Base-by-base conservation (phyloP, 2,113 vertebrate genomes). In the Neolamprologus longior region DNA sequence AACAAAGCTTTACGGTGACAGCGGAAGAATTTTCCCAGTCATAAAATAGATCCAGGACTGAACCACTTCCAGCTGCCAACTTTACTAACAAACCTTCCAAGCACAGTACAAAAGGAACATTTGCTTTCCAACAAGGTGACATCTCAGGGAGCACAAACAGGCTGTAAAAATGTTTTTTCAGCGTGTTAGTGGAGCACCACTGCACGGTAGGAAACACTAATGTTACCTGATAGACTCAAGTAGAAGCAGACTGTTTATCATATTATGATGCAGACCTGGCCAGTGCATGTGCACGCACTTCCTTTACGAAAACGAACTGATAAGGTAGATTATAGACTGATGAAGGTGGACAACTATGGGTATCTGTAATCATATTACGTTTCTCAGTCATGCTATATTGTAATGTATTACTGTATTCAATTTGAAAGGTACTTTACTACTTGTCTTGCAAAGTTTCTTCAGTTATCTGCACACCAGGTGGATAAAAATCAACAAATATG, bases 381-480 rank as follows among this genome's bases (percentile, higher is more conserved):
- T 68, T 40, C 35, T 40, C 7, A 68, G 63, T 13, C 3, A 21
- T 37, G 33, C 19, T 21, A 37, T 68, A 68, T 21, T 9, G 7
- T 68, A 68, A 21, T 13, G 35, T 14, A 40, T 40, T 40, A 40
- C 3, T 40, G 19, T 13, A 40, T 21, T 68, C 12, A 40, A 14
- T 68, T 68, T 40, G 11, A 21, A 3, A 68, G 35, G 19, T 66
- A 35, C 17, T n/a, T 66, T n/a, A 37, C 19, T 37, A 66, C 10
- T 63, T 63, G 58, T 35, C 9, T 7, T 35, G 58, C 28, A 35
- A 33, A 35, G 58, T 19, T 66, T 11, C 31, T 63, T 35, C 61
- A 35, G 61, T 35, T 66, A n/a, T 35, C 31, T 0, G 4, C 0
- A 66, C 61, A 66, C 61, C 7, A n/a, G 61, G 19, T 13, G 7